phyloP scores from a whole-genome alignment of 1,140 invertebrate species.

The Drosophila neocordata region DNA sequence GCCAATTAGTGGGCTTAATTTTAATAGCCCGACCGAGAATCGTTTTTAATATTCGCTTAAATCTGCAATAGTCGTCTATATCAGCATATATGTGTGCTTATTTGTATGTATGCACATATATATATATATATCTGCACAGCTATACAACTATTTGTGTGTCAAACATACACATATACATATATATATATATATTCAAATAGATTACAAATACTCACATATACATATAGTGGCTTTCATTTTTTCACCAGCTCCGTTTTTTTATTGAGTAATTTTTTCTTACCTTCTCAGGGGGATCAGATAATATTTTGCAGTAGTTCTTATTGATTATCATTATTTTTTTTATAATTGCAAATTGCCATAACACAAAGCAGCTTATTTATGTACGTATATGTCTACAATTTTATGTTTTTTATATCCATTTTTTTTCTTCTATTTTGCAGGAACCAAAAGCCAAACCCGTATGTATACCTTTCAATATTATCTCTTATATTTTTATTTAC shows the following conservation, averaged over 20 bases:
- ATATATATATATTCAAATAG: no score
- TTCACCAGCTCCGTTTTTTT: neutral
- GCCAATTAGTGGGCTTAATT: constrained; percentile 56
- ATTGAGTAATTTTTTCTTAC: constrained; percentile 32
- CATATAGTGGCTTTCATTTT: constrained; percentile 23
- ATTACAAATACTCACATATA: neutral
- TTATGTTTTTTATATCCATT: constrained; percentile 48
- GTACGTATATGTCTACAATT: constrained; percentile 33
- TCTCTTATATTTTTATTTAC: constrained; percentile 16
- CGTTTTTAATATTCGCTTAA: constrained; percentile 19
- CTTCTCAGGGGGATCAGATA: neutral
- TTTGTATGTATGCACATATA: neutral
- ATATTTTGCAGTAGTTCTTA: constrained; percentile 25
- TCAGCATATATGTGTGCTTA: no score
- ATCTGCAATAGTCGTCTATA: constrained; percentile 8
- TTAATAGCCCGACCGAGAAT: constrained; percentile 16
- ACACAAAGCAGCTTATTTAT: constrained; percentile 29
- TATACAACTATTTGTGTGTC: no score
- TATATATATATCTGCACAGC: neutral
- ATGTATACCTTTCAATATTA: constrained; percentile 52
- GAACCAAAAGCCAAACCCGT: constrained; percentile 81
- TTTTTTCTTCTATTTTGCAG: constrained; percentile 61
- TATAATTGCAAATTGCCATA: constrained; percentile 24
- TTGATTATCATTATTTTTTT: constrained; percentile 40
- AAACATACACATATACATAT: neutral